Conservation (phyloP, 1,140 invertebrate species). For the Lepidurus arcticus region DNA sequence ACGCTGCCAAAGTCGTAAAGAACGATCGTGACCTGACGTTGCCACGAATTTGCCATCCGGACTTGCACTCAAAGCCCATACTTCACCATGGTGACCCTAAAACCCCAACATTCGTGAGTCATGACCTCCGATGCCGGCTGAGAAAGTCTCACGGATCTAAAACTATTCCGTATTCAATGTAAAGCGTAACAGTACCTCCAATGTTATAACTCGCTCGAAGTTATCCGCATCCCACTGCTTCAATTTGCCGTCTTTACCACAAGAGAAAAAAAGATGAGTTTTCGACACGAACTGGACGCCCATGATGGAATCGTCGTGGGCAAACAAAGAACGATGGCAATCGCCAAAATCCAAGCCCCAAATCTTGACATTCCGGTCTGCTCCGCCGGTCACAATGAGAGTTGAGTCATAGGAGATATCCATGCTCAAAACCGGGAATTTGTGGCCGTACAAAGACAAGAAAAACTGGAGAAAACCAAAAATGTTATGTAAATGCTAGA, state of each 20-base stretch:
- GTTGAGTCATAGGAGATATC: conserved; percentile 89
- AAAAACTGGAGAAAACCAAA: conserved; percentile 69
- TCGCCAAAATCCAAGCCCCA: conserved; percentile 99
- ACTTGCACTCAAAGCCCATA: conserved; percentile 67
- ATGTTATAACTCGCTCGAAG: conserved; percentile 81
- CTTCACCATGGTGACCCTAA: conserved; percentile 71
- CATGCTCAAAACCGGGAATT: conserved; percentile 85
- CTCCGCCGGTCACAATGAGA: conserved; percentile 86
- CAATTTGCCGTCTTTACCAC: conserved; percentile 84
- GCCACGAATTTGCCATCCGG: conserved; percentile 73
- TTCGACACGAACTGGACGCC: conserved; percentile 78
- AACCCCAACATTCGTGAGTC: conserved; percentile 34
- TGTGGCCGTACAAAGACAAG: conserved; percentile 92
- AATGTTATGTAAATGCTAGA: not conserved
- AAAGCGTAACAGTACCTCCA: conserved; percentile 57
- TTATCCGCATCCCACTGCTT: conserved; percentile 97
- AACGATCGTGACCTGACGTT: conserved; percentile 81
- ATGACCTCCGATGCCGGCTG: conserved; percentile 37
- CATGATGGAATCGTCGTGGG: conserved; percentile 91
- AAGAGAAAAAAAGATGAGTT: conserved; percentile 90
- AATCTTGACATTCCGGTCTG: conserved; percentile 92
- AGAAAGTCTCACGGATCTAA: conserved; percentile 26
- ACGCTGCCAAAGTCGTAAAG: conserved; percentile 78
- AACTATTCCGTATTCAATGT: conserved; percentile 34
- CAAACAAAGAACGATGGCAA: conserved; percentile 72